Conservation (phyloP, 2,888 invertebrate genomes). For the Terebella lapidaria region DNA sequence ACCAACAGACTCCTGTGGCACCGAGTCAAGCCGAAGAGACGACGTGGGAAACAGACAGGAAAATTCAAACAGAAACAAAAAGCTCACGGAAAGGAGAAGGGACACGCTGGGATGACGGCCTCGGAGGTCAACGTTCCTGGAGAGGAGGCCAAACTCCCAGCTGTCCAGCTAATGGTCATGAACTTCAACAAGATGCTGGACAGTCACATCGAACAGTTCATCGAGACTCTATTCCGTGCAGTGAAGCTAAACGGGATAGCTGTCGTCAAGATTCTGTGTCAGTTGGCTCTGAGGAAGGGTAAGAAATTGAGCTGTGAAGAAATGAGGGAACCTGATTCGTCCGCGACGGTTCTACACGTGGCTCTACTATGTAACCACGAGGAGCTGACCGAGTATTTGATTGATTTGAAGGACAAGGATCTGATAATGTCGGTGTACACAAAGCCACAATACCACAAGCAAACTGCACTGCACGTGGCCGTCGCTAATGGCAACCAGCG, state of each 20-base stretch:
- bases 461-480: conserved; percentile 10
- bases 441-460: conserved; percentile 4
- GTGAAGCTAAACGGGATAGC: conserved; percentile 7
- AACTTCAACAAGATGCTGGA: conserved; percentile 7
- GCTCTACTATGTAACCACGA: conserved; percentile 7
- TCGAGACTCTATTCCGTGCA: conserved; percentile 3
- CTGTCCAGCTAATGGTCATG: conserved; percentile 1
- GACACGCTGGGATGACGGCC: conserved; percentile 3
- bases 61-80: neutral
- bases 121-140: neutral
- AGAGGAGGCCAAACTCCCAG: neutral
- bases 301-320: conserved; percentile 1
- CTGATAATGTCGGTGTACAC: conserved; percentile 6
- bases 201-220: neutral
- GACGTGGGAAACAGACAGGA: neutral
- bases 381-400: neutral
- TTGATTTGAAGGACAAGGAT: conserved; percentile 1
- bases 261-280: conserved; percentile 8
- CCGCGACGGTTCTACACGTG: conserved; percentile 10
- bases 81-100: neutral
- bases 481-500: conserved; percentile 5
- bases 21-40: neutral
- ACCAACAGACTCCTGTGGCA: neutral
- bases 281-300: neutral
- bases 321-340: conserved; percentile 8